These are phyloP conservation scores for Scaptodrosophila latifasciaeformis DNA, from an alignment of 2,888 invertebrate species.

Conservation along the genomic window DNA sequence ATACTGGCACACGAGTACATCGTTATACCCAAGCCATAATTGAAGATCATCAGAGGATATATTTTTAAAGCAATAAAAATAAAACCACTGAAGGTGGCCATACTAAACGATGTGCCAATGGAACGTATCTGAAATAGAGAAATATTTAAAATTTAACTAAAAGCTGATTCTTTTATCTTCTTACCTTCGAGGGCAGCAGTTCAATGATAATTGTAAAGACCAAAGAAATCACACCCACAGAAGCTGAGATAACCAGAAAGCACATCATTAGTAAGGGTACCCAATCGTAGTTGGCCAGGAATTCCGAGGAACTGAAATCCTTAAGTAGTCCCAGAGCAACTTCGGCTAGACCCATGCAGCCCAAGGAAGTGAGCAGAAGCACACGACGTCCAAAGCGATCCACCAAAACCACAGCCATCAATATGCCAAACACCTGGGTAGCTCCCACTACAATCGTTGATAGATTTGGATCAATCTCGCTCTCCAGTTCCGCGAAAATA, in stretches of 20 bases:
- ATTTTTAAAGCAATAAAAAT: conserved; percentile 63
- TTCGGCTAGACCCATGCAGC: conserved; percentile 55
- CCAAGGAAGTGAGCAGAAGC: conserved; percentile 54
- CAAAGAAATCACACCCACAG: conserved; percentile 61
- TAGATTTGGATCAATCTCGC: conserved; percentile 53
- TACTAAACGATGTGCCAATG: conserved; percentile 57
- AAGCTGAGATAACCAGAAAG: conserved; percentile 48
- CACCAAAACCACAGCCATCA: conserved; percentile 48
- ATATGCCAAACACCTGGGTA: conserved; percentile 58
- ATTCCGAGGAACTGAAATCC: conserved; percentile 33
- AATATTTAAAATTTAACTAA: neutral
- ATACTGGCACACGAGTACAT: conserved; percentile 61
- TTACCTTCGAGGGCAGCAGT: conserved; percentile 66
- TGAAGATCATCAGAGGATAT: conserved; percentile 61
- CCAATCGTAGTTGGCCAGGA: conserved; percentile 50
- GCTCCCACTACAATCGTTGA: conserved; percentile 64
- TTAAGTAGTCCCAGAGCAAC: conserved; percentile 52
- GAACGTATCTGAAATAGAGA: conserved; percentile 60
- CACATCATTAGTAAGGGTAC: conserved; percentile 60
- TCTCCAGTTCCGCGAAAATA: conserved; percentile 58
- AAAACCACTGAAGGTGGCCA: conserved; percentile 56
- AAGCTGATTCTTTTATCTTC: neutral
- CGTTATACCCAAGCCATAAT: conserved; percentile 51
- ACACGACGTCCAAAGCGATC: conserved; percentile 60
- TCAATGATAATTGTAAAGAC: conserved; percentile 65